Conservation (phyloP, 2,113 vertebrate species). For the Gorsachius goisagi region DNA sequence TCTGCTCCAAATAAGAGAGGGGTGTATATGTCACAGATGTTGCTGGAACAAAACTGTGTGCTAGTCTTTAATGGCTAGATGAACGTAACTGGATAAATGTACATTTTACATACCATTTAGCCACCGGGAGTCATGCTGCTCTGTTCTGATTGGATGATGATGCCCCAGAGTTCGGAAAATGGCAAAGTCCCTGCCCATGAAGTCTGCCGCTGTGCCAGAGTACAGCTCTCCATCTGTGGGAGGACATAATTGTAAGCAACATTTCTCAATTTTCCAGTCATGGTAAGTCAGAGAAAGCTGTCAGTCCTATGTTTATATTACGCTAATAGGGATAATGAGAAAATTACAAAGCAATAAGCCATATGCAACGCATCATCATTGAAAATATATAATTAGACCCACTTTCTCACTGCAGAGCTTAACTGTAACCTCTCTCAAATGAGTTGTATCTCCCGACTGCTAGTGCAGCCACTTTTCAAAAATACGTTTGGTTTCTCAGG, state of each 20-base stretch:
- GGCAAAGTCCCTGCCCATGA: constrained; percentile 98
- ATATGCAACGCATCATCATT: neutral
- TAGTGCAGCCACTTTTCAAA: neutral
- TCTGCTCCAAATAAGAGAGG: neutral
- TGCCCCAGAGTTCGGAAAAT: constrained; percentile 96
- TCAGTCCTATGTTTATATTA: neutral
- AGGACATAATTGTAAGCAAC: constrained; percentile 20
- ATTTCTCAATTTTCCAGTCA: constrained; percentile 40
- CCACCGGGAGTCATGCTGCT: constrained; percentile 98
- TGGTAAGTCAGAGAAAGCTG: constrained; percentile 30
- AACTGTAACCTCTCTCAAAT: neutral
- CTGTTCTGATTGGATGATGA: constrained; percentile 96
- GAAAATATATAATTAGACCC: neutral
- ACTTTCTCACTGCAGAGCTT: neutral
- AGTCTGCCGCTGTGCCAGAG: constrained; percentile 95
- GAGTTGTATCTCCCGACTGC: neutral
- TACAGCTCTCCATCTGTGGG: constrained; percentile 92
- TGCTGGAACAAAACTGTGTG: neutral
- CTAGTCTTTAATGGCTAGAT: neutral
- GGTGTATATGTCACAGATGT: neutral
- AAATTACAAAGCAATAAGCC: constrained; percentile 2
- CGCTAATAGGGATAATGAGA: neutral
- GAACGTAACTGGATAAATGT: neutral
- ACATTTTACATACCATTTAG: constrained; percentile 87
- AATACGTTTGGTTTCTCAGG: neutral